These are phyloP conservation scores for Mungos mungo DNA, from an alignment of 2,113 vertebrate species.

Conservation along the genomic window DNA sequence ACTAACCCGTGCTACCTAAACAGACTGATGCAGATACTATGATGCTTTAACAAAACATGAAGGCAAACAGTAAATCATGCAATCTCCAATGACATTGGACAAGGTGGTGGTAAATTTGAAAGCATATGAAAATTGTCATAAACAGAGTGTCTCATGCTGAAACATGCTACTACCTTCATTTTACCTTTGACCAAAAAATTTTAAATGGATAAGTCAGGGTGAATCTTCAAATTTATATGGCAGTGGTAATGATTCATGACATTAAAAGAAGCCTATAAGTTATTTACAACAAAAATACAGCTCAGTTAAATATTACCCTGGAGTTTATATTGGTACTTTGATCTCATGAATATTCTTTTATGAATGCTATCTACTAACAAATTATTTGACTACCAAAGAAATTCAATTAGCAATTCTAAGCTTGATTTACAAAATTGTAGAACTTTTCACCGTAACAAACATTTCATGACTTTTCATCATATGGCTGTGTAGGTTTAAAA, in stretches of 20 bases:
- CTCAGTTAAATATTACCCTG: not conserved
- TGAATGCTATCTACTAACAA: not conserved
- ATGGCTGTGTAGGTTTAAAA: not conserved
- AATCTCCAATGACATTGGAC: not conserved
- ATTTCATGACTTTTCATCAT: not conserved
- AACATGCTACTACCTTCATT: not conserved
- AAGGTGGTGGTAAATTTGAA: not conserved
- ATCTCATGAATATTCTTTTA: slow-evolving; percentile 1
- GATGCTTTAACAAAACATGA: not conserved
- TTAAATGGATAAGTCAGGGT: not conserved
- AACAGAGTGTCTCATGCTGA: not conserved
- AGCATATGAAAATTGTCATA: not conserved
- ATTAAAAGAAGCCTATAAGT: not conserved
- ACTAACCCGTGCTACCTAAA: not conserved
- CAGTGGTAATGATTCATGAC: not conserved
- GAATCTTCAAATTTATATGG: not conserved
- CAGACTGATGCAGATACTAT: not conserved
- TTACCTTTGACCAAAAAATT: not conserved
- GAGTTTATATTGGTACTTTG: not conserved
- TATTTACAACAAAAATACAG: not conserved
- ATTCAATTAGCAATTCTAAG: not conserved
- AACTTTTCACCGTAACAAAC: not conserved
- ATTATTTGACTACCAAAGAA: not conserved
- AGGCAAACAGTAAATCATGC: not conserved
- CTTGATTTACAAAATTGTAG: not conserved